Conservation (phyloP, 2,888 invertebrate species). For the Nineta flava region DNA sequence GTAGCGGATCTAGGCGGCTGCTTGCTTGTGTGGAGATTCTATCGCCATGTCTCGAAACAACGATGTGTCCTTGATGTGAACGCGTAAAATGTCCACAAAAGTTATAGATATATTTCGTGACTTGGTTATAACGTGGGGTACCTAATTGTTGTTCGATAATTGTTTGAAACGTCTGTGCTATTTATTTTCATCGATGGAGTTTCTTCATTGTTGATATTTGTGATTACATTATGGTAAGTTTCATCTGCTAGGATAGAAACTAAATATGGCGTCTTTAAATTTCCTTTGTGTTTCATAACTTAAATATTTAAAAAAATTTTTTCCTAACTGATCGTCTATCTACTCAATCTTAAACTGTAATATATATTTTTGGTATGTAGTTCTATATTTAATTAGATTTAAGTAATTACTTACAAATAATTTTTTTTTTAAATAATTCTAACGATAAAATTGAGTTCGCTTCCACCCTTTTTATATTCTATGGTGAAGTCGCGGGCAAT, state of each 20-base stretch:
- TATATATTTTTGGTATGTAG: neutral
- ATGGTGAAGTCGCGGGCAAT: constrained; percentile 1
- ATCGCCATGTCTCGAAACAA: constrained; percentile 37
- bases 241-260: constrained; percentile 26
- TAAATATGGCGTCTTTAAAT: constrained; percentile 33
- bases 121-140: constrained; percentile 35
- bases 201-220: constrained; percentile 39
- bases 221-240: constrained; percentile 52
- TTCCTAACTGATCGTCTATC: neutral
- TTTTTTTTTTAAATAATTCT: neutral
- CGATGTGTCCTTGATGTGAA: constrained; percentile 28
- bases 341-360: neutral
- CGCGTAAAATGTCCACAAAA: constrained; percentile 31
- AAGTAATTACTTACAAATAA: neutral
- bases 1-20: constrained; percentile 16
- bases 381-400: neutral
- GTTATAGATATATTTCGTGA: constrained; percentile 32
- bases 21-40: constrained; percentile 20
- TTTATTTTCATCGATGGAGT: constrained; percentile 38
- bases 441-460: neutral
- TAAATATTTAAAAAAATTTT: constrained; percentile 12
- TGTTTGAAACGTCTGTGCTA: constrained; percentile 27
- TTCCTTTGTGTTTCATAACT: constrained; percentile 19
- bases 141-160: constrained; percentile 31
- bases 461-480: neutral